Percentiles rank a stretch among this genome's conserved stretches.
These are phyloP conservation scores for Sebastes miniatus DNA, from an alignment of 2,797 vertebrate genomes.

Conservation along the genomic window DNA sequence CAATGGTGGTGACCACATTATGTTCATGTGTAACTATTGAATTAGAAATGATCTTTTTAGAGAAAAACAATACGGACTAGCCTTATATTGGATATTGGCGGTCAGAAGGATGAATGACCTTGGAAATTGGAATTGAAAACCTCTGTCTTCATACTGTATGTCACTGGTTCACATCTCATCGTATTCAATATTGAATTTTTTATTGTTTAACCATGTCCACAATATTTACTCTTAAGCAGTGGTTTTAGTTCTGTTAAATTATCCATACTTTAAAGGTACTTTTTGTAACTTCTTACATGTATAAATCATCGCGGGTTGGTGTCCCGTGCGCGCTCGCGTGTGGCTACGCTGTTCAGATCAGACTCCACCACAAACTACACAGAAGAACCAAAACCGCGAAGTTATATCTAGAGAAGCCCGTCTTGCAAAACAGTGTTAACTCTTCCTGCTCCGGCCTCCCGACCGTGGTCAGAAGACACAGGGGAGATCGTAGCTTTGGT, in stretches of 20 bases:
- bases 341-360: no score
- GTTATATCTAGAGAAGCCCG: no score
- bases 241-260: neutral
- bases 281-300: neutral
- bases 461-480: no score
- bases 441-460: no score
- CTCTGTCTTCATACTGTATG: neutral
- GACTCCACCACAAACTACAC: no score
- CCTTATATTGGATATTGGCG: neutral
- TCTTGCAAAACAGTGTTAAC: no score
- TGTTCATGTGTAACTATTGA: neutral
- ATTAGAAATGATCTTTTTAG: neutral
- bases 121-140: neutral
- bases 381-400: no score
- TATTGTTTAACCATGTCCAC: neutral
- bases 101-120: neutral
- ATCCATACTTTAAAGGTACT: neutral
- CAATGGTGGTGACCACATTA: neutral
- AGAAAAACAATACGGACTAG: neutral
- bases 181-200: neutral
- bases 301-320: no score
- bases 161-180: neutral
- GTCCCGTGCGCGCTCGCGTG: no score
- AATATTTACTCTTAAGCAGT: neutral
- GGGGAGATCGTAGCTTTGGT: no score